Conservation (phyloP, 2,797 vertebrate species). For the Helicolenus hilgendorfi region DNA sequence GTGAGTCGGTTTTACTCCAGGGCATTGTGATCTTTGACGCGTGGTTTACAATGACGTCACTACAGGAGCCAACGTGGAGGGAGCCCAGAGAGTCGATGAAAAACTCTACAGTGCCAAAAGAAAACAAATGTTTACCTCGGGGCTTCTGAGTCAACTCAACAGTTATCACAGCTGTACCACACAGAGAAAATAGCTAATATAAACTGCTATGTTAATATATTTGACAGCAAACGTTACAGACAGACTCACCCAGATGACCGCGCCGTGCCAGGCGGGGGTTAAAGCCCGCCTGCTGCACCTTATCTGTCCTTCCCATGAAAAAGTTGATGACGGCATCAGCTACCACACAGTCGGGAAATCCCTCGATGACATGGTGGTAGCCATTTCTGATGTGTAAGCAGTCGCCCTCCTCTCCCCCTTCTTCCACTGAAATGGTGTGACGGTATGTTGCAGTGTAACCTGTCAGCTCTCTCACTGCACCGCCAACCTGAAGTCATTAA, state of each 20-base stretch:
- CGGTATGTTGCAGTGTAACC: conserved; percentile 93
- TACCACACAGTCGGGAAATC: conserved; percentile 94
- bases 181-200: background rate
- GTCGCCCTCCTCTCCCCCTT: conserved; percentile 91
- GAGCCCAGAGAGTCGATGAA: conserved; percentile 93
- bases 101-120: conserved; percentile 90
- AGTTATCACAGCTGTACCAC: background rate
- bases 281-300: conserved; percentile 93
- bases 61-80: conserved; percentile 94
- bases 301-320: conserved; percentile 93
- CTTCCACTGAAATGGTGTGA: conserved; percentile 91
- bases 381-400: conserved; percentile 92
- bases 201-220: background rate
- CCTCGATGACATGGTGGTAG: conserved; percentile 90
- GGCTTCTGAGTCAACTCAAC: background rate
- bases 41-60: conserved; percentile 92
- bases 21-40: conserved; percentile 91
- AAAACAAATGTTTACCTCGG: background rate
- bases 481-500: conserved; percentile 91
- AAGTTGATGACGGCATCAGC: conserved; percentile 96
- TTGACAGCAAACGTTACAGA: background rate
- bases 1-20: conserved; percentile 86
- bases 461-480: conserved; percentile 94
- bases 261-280: conserved; percentile 91
- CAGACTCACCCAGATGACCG: conserved; percentile 92